phyloP scores from a whole-genome alignment of 2,888 invertebrate genomes.

The Spilosoma lubricipeda region DNA sequence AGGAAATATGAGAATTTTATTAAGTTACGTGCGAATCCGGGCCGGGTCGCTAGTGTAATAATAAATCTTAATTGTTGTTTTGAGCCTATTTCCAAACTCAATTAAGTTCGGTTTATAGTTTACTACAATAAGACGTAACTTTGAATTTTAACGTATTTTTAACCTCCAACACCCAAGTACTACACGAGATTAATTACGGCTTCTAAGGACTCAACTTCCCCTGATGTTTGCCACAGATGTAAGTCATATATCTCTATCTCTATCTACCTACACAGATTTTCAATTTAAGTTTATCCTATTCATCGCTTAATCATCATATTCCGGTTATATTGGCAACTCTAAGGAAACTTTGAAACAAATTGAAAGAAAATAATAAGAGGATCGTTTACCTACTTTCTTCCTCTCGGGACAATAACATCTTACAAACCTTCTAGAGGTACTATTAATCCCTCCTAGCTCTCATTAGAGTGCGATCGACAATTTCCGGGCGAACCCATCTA shows the following conservation, averaged over 20 bases:
- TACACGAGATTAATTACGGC: too few species aligned
- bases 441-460: conserved; percentile 55
- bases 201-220: too few species aligned
- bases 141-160: too few species aligned
- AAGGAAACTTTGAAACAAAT: conserved; percentile 12
- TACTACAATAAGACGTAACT: too few species aligned
- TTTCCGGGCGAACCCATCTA: conserved; percentile 64
- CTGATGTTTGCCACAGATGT: not conserved
- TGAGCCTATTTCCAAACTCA: too few species aligned
- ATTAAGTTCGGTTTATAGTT: too few species aligned
- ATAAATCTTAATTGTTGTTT: too few species aligned
- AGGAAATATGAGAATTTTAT: too few species aligned
- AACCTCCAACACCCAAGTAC: too few species aligned
- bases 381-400: conserved; percentile 9
- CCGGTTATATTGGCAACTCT: not conserved
- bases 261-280: not conserved
- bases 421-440: conserved; percentile 19
- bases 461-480: conserved; percentile 71
- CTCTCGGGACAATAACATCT: conserved; percentile 10
- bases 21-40: too few species aligned
- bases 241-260: not conserved
- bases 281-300: not conserved
- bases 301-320: not conserved
- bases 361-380: conserved; percentile 13
- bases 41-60: too few species aligned